Evolutionary conservation across 2,113 vertebrate species (phyloP).

Genomic region (Syngnathoides biaculeatus): DNA sequence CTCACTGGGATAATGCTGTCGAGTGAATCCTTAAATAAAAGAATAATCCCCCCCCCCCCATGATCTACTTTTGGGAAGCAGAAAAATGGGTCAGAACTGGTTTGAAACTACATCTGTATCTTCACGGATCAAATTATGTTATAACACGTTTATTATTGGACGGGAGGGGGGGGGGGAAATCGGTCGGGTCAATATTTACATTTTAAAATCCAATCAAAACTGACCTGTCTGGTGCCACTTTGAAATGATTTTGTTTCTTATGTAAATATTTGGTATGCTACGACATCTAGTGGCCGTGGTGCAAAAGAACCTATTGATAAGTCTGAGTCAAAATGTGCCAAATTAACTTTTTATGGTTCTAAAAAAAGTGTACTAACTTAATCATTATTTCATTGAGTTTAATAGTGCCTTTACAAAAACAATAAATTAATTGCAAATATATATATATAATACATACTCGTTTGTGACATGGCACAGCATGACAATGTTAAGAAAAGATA

Average conservation of each 20-base stretch:
- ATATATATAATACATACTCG: neutral
- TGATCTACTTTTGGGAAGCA: constrained; percentile 49
- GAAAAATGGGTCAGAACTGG: constrained; percentile 48
- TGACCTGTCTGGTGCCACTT: neutral
- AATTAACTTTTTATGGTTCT: neutral
- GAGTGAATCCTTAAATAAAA: constrained; percentile 60
- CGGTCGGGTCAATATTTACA: neutral
- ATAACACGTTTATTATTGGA: too few relatives aligned
- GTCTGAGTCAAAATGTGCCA: too few relatives aligned
- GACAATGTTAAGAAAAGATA: neutral
- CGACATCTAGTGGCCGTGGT: too few relatives aligned
- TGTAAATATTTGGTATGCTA: too few relatives aligned
- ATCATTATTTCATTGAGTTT: neutral
- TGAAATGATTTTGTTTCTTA: neutral
- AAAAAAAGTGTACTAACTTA: neutral
- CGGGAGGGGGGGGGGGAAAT: too few relatives aligned
- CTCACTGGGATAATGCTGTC: constrained; percentile 45
- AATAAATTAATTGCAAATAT: neutral
- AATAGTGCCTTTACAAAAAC: neutral
- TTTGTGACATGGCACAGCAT: neutral
- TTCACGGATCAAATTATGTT: neutral
- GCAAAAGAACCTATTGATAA: too few relatives aligned
- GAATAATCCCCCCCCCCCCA: constrained; percentile 31
- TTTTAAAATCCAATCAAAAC: neutral
- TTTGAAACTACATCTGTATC: constrained; percentile 16